Evolutionary conservation across 2,888 invertebrate species (phyloP).

Genomic region (Lithophane leautieri): DNA sequence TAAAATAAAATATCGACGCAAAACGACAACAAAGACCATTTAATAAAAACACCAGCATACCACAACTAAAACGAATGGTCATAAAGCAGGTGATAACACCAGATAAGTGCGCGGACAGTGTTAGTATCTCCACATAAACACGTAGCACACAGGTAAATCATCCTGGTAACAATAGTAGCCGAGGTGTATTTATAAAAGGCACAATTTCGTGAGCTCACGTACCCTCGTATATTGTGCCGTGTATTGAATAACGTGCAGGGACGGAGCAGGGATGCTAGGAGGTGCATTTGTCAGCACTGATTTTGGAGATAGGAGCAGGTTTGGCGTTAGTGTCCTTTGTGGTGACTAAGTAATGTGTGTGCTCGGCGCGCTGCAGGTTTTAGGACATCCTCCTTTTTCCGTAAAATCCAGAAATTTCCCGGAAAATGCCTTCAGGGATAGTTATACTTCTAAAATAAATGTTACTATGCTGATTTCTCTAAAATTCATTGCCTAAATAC

Average conservation of each 20-base stretch:
- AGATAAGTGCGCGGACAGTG: conserved; percentile 33
- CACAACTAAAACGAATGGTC: conserved; percentile 11
- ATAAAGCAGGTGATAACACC: conserved; percentile 30
- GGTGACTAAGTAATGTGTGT: conserved; percentile 5
- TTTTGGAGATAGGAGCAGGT: conserved; percentile 1
- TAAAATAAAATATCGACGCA: neutral
- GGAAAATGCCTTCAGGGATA: neutral
- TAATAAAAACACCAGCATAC: conserved; percentile 7
- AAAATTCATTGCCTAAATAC: neutral
- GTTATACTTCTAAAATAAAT: neutral
- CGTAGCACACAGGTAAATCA: conserved; percentile 58
- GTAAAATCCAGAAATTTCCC: neutral
- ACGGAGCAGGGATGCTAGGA: conserved; percentile 28
- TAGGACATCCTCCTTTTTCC: neutral
- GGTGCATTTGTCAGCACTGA: conserved; percentile 11
- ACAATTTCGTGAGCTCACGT: conserved; percentile 61
- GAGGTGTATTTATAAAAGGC: conserved; percentile 61
- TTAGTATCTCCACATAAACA: conserved; percentile 45
- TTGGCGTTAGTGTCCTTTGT: conserved; percentile 3
- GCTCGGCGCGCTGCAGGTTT: neutral
- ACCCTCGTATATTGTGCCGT: conserved; percentile 60
- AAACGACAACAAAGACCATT: neutral
- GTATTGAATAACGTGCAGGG: conserved; percentile 67
- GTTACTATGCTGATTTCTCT: neutral
- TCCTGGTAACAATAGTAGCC: conserved; percentile 42